Percentiles rank a stretch among this genome's conserved stretches.
These are phyloP conservation scores for Hystrix cristata DNA, from an alignment of 2,113 vertebrate species.

Conservation along the genomic window DNA sequence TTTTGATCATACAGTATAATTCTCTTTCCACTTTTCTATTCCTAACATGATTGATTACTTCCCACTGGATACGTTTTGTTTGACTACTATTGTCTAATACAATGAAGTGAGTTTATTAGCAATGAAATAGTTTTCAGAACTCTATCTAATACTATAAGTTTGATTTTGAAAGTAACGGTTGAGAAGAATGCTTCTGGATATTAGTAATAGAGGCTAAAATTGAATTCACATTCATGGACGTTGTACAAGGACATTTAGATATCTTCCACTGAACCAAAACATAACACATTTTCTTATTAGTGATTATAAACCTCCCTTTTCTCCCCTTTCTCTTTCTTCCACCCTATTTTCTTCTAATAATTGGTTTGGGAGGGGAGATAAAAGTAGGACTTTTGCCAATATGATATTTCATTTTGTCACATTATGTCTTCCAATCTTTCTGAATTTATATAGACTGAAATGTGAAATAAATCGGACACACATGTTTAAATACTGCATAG, in stretches of 20 bases:
- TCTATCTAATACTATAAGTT: neutral
- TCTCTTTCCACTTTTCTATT: constrained; percentile 30
- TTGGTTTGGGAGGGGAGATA: neutral
- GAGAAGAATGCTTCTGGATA: neutral
- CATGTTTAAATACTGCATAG: no score
- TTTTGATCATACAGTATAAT: constrained; percentile 22
- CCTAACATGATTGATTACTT: neutral
- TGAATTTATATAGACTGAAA: constrained; percentile 45
- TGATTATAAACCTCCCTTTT: neutral
- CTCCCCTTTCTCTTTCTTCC: neutral
- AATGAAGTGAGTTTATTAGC: neutral
- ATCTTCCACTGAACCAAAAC: neutral
- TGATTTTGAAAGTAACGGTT: neutral
- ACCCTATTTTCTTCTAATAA: neutral
- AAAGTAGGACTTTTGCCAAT: neutral
- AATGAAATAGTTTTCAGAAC: neutral
- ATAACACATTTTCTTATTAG: constrained; percentile 11
- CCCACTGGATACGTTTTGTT: neutral
- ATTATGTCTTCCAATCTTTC: neutral
- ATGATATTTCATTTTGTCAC: neutral
- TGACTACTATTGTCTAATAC: neutral
- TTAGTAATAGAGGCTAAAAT: neutral
- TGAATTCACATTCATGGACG: neutral
- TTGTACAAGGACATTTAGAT: neutral
- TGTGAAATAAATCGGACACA: neutral